Base-by-base conservation (phyloP, 2,888 invertebrate genomes). In the Mallateleia sp. region DNA sequence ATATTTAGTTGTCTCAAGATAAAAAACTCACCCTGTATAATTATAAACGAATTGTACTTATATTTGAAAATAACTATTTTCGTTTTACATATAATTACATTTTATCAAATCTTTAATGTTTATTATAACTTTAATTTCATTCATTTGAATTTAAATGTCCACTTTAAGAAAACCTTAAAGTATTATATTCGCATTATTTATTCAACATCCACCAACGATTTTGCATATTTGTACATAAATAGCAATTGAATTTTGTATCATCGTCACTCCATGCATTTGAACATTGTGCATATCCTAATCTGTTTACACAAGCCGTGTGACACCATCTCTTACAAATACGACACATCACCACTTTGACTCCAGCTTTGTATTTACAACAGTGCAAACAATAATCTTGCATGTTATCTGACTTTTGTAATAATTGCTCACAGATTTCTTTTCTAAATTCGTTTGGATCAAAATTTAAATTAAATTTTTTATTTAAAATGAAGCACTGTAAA, bases 131-230 rank as follows among this genome's bases (percentile, higher is more conserved):
- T n/a, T n/a, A n/a, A n/a, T n/a, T n/a, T n/a, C n/a, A n/a, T n/a
- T n/a, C n/a, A n/a, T n/a, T n/a, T n/a, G n/a, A n/a, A n/a, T n/a
- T n/a, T n/a, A n/a, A n/a, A n/a, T n/a, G n/a, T n/a, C n/a, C n/a
- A n/a, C n/a, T n/a, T n/a, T n/a, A n/a, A n/a, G n/a, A n/a, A n/a
- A n/a, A n/a, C n/a, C n/a, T n/a, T n/a, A n/a, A n/a, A n/a, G n/a
- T n/a, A n/a, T n/a, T n/a, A n/a, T n/a, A n/a, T n/a, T n/a, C n/a
- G n/a, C n/a, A n/a, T n/a, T n/a, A n/a, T n/a, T n/a, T n/a, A n/a
- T n/a, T n/a, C n/a, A n/a, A n/a, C 64, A 64, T 64, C 64, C 64
- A 64, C 64, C 64, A 64, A n/a, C 64, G 15, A 34, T 38, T 38
- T 2, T 38, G 32, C n/a, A 20, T 32, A 6, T 64, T 64, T 38